phyloP scores from a whole-genome alignment of 2,888 invertebrate genomes.

The Scrobipalpa costella region DNA sequence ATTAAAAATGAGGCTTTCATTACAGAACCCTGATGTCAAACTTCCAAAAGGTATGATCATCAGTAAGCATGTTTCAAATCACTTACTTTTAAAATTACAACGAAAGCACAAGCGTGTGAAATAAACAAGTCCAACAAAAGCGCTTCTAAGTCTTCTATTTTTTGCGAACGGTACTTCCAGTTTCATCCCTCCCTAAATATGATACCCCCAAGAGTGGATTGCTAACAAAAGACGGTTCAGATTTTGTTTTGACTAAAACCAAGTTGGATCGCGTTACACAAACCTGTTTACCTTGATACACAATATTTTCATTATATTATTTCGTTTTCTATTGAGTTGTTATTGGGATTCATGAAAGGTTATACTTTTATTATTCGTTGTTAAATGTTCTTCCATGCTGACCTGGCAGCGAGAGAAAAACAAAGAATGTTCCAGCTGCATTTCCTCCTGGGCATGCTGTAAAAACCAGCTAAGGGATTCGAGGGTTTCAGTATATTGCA shows the following conservation, averaged over 20 bases:
- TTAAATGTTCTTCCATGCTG: not conserved
- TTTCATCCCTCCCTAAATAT: constrained; percentile 65
- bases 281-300: constrained; percentile 62
- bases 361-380: not conserved
- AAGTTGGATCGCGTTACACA: constrained; percentile 66
- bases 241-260: constrained; percentile 79
- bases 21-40: too few relatives aligned
- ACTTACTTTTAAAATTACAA: too few relatives aligned
- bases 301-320: constrained; percentile 39
- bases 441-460: too few relatives aligned
- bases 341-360: not conserved
- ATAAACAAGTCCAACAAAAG: not conserved
- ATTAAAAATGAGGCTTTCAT: too few relatives aligned
- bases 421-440: too few relatives aligned
- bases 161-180: constrained; percentile 48
- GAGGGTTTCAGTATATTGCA: too few relatives aligned
- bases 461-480: too few relatives aligned
- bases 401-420: too few relatives aligned
- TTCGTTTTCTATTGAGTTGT: not conserved
- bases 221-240: constrained; percentile 72
- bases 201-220: constrained; percentile 73
- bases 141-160: constrained; percentile 21
- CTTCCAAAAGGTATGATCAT: too few relatives aligned
- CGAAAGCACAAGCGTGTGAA: not conserved
- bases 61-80: too few relatives aligned